Evolutionary conservation across 2,888 invertebrate genomes (phyloP).

Genomic region (Tineola bisselliella): DNA sequence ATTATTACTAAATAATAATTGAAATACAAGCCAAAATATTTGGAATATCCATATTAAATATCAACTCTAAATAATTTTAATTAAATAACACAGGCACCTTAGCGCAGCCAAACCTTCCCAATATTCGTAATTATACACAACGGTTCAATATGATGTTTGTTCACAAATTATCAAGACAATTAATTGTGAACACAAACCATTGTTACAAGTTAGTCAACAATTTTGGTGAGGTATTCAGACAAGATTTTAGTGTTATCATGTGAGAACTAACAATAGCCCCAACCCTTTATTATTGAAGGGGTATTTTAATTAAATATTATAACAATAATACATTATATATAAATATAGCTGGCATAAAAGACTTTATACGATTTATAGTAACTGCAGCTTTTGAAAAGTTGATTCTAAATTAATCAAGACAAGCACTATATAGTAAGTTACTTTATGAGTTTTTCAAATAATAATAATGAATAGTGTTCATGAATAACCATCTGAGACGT

Average conservation of each 20-base stretch:
- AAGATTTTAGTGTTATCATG: background rate
- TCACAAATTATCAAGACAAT: constrained; percentile 4
- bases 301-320: background rate
- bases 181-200: constrained; percentile 6
- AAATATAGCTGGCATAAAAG: background rate
- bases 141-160: constrained; percentile 2
- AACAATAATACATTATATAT: background rate
- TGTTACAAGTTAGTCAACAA: constrained; percentile 4
- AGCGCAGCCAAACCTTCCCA: background rate
- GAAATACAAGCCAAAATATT: background rate
- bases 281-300: background rate
- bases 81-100: background rate
- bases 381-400: too few species aligned
- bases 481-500: too few species aligned
- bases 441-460: too few species aligned
- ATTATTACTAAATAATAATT: background rate
- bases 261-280: background rate
- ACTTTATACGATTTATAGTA: too few species aligned
- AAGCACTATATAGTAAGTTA: too few species aligned
- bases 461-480: too few species aligned
- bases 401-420: too few species aligned
- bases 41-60: background rate
- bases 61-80: background rate
- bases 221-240: background rate
- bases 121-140: background rate